Conservation (phyloP, 2,113 vertebrate genomes). For the Ochotona princeps region DNA sequence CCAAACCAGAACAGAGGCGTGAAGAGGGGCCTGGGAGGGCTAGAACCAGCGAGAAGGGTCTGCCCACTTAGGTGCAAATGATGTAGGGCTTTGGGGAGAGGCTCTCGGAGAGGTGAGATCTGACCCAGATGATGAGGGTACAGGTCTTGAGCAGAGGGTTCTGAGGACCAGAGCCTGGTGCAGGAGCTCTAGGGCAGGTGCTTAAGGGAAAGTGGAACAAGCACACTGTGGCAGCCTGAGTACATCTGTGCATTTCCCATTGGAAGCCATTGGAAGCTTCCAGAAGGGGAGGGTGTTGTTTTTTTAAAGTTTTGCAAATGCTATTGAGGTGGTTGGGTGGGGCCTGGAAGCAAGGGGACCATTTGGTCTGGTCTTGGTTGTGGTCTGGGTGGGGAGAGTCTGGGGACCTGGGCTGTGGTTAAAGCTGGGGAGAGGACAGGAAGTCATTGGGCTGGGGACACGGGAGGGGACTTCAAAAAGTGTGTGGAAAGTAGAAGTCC, state of each 20-base stretch:
- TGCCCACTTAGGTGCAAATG: neutral
- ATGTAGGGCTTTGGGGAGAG: neutral
- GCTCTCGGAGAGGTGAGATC: neutral
- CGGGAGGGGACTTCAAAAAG: too few species aligned
- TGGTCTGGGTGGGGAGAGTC: neutral
- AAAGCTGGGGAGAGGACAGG: neutral
- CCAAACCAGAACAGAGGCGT: neutral
- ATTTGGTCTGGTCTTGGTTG: neutral
- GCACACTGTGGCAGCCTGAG: neutral
- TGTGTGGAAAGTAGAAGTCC: too few species aligned
- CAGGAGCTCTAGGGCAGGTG: neutral
- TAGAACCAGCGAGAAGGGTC: too few species aligned
- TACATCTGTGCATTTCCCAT: neutral
- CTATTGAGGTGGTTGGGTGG: neutral
- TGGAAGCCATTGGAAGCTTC: neutral
- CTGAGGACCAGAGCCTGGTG: neutral
- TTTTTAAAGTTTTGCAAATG: neutral
- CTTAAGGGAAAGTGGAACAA: neutral
- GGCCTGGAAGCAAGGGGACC: too few species aligned
- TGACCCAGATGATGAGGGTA: neutral
- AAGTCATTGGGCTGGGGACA: neutral
- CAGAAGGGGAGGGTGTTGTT: neutral
- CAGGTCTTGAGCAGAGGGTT: neutral
- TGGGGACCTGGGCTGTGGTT: neutral
- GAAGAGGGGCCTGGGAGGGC: neutral